Percentiles rank a stretch among this genome's conserved stretches.
These are phyloP conservation scores for Epizoanthus scotinus DNA, from an alignment of 92 coral and sea anemone species.

Conservation along the genomic window DNA sequence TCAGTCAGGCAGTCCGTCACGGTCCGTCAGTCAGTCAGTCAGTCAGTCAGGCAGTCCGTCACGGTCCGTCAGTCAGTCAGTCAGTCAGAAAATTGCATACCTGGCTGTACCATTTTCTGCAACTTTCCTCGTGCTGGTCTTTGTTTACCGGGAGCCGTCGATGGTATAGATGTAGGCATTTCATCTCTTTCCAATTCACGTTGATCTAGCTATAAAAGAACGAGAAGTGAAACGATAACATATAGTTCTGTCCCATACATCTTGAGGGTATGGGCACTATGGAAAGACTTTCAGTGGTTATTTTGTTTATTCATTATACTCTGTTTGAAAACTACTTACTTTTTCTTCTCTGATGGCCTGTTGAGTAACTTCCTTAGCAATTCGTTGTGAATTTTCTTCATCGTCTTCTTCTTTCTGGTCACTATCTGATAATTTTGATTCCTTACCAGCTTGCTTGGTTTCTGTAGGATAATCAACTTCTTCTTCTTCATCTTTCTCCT, in stretches of 20 bases:
- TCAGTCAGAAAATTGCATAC: background rate
- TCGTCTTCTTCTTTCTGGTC: slow-evolving; percentile 12
- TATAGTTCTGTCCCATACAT: too few species aligned
- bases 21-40: too few species aligned
- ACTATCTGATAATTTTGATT: background rate
- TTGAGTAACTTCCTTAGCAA: background rate
- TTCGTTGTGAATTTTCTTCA: slow-evolving; percentile 3
- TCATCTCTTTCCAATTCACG: slow-evolving; percentile 14
- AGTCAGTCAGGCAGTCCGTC: too few species aligned
- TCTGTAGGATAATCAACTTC: background rate
- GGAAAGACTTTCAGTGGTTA: background rate
- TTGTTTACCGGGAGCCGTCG: background rate
- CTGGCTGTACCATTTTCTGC: background rate
- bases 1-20: too few species aligned
- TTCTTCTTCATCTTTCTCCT: slow-evolving; percentile 11
- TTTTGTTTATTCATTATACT: background rate
- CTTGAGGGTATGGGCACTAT: too few species aligned
- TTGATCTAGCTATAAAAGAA: background rate
- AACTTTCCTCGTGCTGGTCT: background rate
- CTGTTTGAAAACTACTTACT: background rate
- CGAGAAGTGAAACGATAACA: background rate
- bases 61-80: too few species aligned
- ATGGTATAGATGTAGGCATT: background rate
- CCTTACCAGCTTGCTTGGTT: background rate
- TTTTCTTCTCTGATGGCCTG: slow-evolving; percentile 2